Conservation (phyloP, 53 echinoderm and acorn worm genomes). For the Arbacia lixula region DNA sequence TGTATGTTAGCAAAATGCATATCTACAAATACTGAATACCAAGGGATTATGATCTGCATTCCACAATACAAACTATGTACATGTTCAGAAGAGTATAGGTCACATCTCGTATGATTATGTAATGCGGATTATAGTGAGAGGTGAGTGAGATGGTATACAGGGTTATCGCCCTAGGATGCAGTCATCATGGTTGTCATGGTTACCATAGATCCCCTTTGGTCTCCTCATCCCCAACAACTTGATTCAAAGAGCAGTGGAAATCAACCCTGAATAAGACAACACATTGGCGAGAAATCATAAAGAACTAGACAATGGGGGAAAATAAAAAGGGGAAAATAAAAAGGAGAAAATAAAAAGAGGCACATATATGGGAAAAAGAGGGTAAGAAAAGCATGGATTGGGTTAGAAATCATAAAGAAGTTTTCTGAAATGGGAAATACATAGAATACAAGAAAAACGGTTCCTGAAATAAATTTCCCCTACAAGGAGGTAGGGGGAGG, state of each 20-base stretch:
- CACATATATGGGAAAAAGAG: neutral
- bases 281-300: slow-evolving; percentile 6
- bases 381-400: slow-evolving; percentile 2
- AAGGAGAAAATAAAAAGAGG: slow-evolving; percentile 8
- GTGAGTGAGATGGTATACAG: no score
- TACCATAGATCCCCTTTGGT: slow-evolving; percentile 44
- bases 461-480: no score
- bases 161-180: slow-evolving; percentile 40
- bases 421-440: neutral
- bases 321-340: slow-evolving; percentile 9
- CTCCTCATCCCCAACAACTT: slow-evolving; percentile 33
- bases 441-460: no score
- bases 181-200: no score
- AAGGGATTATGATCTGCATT: no score
- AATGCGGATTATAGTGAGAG: no score
- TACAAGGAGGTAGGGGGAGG: no score
- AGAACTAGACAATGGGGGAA: neutral
- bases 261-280: slow-evolving; percentile 11
- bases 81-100: no score
- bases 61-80: no score
- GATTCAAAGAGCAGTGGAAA: slow-evolving; percentile 19
- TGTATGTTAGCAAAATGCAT: no score
- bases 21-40: no score
- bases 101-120: no score
- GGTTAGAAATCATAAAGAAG: neutral